A percentile compares a stretch with the other conserved stretches of the same genome.
Conservation (phyloP, 1,140 invertebrate genomes). For the Saccostrea glomerata region DNA sequence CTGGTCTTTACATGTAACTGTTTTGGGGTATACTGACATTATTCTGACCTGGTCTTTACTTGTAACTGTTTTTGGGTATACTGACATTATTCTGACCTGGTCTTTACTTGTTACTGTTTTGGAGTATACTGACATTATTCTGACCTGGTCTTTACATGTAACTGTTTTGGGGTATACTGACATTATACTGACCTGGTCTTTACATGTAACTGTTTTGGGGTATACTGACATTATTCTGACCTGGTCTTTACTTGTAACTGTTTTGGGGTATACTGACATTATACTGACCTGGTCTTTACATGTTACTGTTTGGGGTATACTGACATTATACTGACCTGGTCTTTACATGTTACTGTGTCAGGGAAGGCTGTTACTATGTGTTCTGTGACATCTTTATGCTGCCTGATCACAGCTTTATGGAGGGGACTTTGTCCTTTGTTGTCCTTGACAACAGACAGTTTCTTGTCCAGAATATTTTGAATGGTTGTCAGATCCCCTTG, state of each 20-base stretch:
- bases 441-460: constrained; percentile 61
- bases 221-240: not conserved
- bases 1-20: constrained; percentile 67
- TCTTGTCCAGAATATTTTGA: constrained; percentile 40
- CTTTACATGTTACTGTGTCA: constrained; percentile 62
- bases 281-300: too few species aligned
- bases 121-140: too few species aligned
- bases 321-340: constrained; percentile 65
- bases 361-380: constrained; percentile 61
- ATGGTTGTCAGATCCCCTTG: not conserved
- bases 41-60: too few species aligned
- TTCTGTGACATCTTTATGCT: constrained; percentile 61
- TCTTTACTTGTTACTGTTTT: too few species aligned
- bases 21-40: constrained; percentile 39
- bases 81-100: not conserved
- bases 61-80: not conserved
- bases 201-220: not conserved
- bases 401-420: constrained; percentile 64
- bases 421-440: constrained; percentile 61
- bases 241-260: too few species aligned
- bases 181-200: too few species aligned
- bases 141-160: too few species aligned
- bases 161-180: not conserved
- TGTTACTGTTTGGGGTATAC: constrained; percentile 45
- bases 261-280: too few species aligned